Conservation (phyloP, 2,888 invertebrate species). For the Halictus ligatus region DNA sequence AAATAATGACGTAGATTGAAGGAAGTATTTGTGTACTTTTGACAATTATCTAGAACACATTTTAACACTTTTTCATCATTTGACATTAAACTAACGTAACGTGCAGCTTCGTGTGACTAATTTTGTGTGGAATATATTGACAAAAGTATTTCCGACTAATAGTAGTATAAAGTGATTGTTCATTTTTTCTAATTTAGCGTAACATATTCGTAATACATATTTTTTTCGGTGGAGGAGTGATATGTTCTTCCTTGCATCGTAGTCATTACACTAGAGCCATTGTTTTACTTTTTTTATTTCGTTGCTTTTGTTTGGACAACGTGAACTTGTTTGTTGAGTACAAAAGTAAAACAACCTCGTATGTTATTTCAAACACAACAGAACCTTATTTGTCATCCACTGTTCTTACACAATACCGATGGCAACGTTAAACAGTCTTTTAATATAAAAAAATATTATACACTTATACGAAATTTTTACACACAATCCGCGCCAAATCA, state of each 20-base stretch:
- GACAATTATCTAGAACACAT: not conserved
- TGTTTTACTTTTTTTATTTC: not conserved
- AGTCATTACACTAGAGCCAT: not conserved
- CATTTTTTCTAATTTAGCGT: not conserved
- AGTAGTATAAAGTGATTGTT: not conserved
- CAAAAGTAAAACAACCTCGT: not conserved
- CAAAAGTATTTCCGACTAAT: not conserved
- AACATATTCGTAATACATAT: not conserved
- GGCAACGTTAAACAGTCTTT: not conserved
- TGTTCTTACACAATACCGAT: not conserved
- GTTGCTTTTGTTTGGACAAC: not conserved
- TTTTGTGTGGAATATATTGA: not conserved
- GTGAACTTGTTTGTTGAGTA: not conserved
- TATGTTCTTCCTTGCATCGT: constrained; percentile 4
- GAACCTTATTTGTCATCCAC: not conserved
- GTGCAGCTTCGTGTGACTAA: not conserved
- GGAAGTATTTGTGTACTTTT: not conserved
- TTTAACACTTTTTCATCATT: not conserved
- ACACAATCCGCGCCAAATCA: not conserved
- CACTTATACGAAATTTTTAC: not conserved
- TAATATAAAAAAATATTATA: not conserved
- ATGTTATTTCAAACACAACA: constrained; percentile 16
- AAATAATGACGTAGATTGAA: not conserved
- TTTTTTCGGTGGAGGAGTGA: constrained; percentile 9
- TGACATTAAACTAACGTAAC: not conserved